Evolutionary conservation across 2,113 vertebrate genomes (phyloP), one percentile per base, ranked within the genome.

Genomic region (Perccottus glenii): DNA sequence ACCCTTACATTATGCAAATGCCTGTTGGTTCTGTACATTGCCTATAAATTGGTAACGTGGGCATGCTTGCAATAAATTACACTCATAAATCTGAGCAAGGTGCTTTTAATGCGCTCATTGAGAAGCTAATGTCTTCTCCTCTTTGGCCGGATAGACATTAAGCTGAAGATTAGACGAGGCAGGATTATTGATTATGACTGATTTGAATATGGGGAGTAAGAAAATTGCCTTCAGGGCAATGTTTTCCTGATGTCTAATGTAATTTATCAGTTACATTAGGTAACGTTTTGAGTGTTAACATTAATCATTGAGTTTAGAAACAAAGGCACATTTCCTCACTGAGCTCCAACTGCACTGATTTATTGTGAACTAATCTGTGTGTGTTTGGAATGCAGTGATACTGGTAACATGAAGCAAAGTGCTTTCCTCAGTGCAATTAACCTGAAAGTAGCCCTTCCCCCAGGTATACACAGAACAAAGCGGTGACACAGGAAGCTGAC

Each of bases 1-100:
- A 42, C 47, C 44, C 42, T 49, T 16, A 60, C 74, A 77, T 80
- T 82, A 89, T 85, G 77, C 75, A 82, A 79, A 84, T 77, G 16
- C 10, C 9, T 56, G 58, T 60, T 70, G 74, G 65, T 64, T 80
- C 80, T 74, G 50, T 66, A 66, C 67, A 60, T 60, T 19, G 35
- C 53, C 64, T 77, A 77, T 71, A 73, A 78, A 87, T 78, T 79
- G 68, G 64, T 78, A 79, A 81, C 15, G 14, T 53, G 55, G 51
- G 44, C 79, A 48, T 53, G 70, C 55, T 45, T 3, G 36, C 27
- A 52, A 57, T 64, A 75, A 82, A 87, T 89, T 78, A 76, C 78
- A 55, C 59, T 60, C 74, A 75, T 87, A 84, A 87, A 87, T 89
- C 83, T 84, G 83, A 69, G 64, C 72, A 35, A 56, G 79, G 60